Evolutionary conservation across 2,113 vertebrate genomes (phyloP).

Genomic region (Phrynosoma blainvillii): DNA sequence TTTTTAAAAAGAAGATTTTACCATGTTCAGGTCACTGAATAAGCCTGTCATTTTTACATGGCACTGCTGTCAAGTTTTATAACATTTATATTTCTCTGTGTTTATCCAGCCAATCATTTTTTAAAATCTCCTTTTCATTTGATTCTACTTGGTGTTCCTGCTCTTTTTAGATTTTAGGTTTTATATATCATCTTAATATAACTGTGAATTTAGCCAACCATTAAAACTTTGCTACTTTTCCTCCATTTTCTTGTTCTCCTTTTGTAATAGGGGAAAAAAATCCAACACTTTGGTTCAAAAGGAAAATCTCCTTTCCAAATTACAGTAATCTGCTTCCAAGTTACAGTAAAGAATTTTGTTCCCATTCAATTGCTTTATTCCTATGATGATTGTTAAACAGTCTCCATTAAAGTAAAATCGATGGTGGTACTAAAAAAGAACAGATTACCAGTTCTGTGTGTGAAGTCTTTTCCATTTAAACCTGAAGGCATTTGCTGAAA

Average conservation of each 20-base stretch:
- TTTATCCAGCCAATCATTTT: slow-evolving; percentile 40
- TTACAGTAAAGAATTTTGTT: slow-evolving; percentile 66
- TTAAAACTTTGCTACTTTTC: slow-evolving; percentile 50
- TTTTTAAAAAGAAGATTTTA: slow-evolving; percentile 11
- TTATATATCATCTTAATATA: slow-evolving; percentile 50
- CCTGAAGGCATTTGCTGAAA: background rate
- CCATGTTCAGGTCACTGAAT: slow-evolving; percentile 50
- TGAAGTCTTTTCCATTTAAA: background rate
- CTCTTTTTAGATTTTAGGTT: slow-evolving; percentile 28
- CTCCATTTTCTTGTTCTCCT: slow-evolving; percentile 37
- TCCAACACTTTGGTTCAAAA: background rate
- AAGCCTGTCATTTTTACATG: slow-evolving; percentile 42
- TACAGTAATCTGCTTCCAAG: slow-evolving; percentile 63
- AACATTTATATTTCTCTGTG: slow-evolving; percentile 66
- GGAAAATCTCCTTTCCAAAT: slow-evolving; percentile 47
- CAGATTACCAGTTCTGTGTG: background rate
- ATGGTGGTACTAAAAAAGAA: slow-evolving; percentile 36
- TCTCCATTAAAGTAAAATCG: slow-evolving; percentile 64
- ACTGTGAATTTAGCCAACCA: slow-evolving; percentile 44
- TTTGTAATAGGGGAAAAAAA: no score
- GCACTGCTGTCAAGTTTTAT: slow-evolving; percentile 53
- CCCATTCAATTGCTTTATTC: slow-evolving; percentile 66
- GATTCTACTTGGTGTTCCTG: slow-evolving; percentile 29
- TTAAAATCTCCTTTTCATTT: slow-evolving; percentile 29
- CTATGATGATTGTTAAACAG: slow-evolving; percentile 29